A percentile compares a stretch with the other conserved stretches of the same genome.
phyloP scores from a whole-genome alignment of 2,113 vertebrate genomes.

The Lamprologus ornatipinnis region DNA sequence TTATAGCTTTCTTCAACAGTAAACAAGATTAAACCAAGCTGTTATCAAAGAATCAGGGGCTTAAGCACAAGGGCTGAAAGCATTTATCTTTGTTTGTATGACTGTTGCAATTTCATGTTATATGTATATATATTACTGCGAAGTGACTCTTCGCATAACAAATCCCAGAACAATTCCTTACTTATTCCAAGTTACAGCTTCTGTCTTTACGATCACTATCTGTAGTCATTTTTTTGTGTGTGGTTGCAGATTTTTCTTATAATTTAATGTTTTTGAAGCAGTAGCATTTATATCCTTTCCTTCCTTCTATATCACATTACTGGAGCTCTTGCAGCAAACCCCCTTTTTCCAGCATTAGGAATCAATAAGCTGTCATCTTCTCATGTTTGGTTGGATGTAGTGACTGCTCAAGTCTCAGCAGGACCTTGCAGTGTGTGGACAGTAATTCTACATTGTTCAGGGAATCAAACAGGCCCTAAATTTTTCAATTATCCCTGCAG shows the following conservation, averaged over 20 bases:
- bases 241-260: not conserved
- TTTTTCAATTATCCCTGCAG: conserved; percentile 57
- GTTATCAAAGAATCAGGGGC: not conserved
- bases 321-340: not conserved
- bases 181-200: not conserved
- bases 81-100: not conserved
- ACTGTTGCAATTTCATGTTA: not conserved
- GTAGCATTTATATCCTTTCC: not conserved
- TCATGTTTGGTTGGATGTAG: not conserved
- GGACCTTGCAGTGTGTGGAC: not conserved
- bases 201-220: not conserved
- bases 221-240: not conserved
- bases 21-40: not conserved
- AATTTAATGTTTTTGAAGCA: not conserved
- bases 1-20: not conserved
- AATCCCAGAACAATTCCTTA: not conserved
- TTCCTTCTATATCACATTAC: not conserved
- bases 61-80: not conserved
- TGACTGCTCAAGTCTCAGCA: not conserved
- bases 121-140: not conserved
- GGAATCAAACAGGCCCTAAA: conserved; percentile 24
- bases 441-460: conserved; percentile 12
- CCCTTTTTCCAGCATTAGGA: conserved; percentile 14
- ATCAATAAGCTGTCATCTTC: conserved; percentile 34
- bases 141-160: not conserved